Conservation (phyloP, 2,113 vertebrate species). For the Chloebia gouldiae region DNA sequence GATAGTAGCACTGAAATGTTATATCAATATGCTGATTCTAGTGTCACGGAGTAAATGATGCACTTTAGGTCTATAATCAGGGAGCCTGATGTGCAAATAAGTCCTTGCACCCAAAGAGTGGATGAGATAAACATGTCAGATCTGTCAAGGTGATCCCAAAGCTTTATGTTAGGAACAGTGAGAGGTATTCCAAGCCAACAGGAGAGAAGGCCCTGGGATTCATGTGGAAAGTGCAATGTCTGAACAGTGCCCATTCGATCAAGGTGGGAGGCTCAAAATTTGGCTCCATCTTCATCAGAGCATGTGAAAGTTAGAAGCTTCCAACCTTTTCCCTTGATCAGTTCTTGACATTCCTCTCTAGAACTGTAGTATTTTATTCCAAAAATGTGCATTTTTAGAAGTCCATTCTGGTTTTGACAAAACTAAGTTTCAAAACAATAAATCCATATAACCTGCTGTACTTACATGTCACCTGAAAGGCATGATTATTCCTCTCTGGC, state of each 20-base stretch:
- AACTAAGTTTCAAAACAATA: background rate
- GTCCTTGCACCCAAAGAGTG: background rate
- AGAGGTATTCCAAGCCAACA: background rate
- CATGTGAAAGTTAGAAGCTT: background rate
- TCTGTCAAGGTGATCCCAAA: fast-evolving
- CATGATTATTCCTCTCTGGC: background rate
- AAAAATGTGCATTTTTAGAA: background rate
- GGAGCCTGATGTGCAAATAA: background rate
- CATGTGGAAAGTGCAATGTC: background rate
- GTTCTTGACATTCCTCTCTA: background rate
- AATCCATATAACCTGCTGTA: background rate
- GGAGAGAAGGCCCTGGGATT: background rate
- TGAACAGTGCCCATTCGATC: background rate
- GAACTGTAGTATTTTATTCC: background rate
- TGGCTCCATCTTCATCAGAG: background rate
- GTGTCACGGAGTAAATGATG: background rate
- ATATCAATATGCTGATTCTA: background rate
- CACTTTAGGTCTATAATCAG: background rate
- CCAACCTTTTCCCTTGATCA: background rate
- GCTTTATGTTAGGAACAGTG: background rate
- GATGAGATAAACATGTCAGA: background rate
- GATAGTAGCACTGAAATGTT: background rate
- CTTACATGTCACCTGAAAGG: background rate
- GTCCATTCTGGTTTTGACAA: background rate
- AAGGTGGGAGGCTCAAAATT: background rate